phyloP scores from a whole-genome alignment of 1,140 invertebrate genomes.

The Brachionus angularis region DNA sequence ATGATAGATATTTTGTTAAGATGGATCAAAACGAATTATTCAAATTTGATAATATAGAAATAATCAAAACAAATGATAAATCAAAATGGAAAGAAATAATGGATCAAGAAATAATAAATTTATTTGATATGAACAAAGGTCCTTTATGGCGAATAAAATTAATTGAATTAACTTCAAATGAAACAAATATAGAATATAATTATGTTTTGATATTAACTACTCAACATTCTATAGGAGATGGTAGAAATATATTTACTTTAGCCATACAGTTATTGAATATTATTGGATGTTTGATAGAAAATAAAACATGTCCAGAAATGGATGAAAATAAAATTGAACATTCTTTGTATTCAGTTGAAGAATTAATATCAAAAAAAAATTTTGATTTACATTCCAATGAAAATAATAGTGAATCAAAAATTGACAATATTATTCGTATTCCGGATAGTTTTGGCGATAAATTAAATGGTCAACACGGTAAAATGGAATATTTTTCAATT shows the following conservation, averaged over 20 bases:
- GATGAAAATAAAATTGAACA: neutral
- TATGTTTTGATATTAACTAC: neutral
- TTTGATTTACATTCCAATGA: neutral
- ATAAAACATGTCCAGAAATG: neutral
- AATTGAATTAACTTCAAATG: neutral
- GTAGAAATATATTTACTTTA: neutral
- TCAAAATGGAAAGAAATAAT: neutral
- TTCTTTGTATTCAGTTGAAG: neutral
- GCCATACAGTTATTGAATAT: neutral
- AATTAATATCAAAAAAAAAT: neutral
- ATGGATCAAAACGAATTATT: neutral
- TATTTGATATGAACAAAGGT: neutral
- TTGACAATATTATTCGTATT: neutral
- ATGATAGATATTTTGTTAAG: neutral
- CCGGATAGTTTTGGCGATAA: neutral
- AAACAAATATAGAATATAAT: neutral
- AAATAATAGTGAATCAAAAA: neutral
- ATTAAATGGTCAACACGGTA: neutral
- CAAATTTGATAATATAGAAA: neutral
- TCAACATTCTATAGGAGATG: neutral
- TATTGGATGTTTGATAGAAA: neutral
- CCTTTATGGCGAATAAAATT: neutral
- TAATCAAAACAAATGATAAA: neutral
- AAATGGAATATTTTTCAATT: neutral
- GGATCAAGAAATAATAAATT: neutral